Evolutionary conservation across 2,888 invertebrate species (phyloP).

Genomic region (Netelia virgata): DNA sequence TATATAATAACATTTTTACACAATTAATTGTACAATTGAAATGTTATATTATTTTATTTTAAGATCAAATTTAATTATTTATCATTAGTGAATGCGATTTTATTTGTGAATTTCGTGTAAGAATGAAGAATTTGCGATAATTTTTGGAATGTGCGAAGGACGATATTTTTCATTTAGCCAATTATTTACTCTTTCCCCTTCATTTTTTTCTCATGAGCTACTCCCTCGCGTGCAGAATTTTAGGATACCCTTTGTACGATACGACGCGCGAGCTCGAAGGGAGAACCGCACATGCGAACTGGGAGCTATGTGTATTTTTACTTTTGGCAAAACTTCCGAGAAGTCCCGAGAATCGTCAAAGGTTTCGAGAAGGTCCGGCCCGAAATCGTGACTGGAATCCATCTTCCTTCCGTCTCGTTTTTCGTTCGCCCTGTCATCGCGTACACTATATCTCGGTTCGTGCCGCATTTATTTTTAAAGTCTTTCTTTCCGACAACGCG

Average conservation of each 20-base stretch:
- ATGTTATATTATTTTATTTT: no score
- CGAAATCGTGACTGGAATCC: slow-evolving; percentile 76
- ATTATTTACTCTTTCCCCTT: background rate
- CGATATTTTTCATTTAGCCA: slow-evolving; percentile 42
- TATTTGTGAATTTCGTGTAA: slow-evolving; percentile 44
- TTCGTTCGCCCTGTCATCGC: slow-evolving; percentile 47
- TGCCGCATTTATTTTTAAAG: slow-evolving; percentile 60
- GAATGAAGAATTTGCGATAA: slow-evolving; percentile 17
- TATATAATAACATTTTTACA: no score
- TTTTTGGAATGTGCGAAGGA: slow-evolving; percentile 11
- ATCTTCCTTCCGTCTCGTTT: slow-evolving; percentile 74
- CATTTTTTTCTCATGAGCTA: background rate
- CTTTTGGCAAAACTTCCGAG: slow-evolving; percentile 78
- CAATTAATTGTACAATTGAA: no score
- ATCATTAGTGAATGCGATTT: background rate
- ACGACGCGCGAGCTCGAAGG: slow-evolving; percentile 24
- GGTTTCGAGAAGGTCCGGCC: slow-evolving; percentile 75
- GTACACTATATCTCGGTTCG: slow-evolving; percentile 47
- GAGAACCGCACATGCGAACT: slow-evolving; percentile 1
- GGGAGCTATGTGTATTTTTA: slow-evolving; percentile 77
- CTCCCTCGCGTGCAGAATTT: slow-evolving; percentile 49
- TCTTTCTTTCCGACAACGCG: slow-evolving; percentile 49
- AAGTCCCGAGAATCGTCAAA: slow-evolving; percentile 78
- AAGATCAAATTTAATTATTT: no score
- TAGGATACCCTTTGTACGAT: slow-evolving; percentile 45